Evolutionary conservation across 2,797 vertebrate genomes (phyloP).

Genomic region (Ctenochaetus hawaiiensis): DNA sequence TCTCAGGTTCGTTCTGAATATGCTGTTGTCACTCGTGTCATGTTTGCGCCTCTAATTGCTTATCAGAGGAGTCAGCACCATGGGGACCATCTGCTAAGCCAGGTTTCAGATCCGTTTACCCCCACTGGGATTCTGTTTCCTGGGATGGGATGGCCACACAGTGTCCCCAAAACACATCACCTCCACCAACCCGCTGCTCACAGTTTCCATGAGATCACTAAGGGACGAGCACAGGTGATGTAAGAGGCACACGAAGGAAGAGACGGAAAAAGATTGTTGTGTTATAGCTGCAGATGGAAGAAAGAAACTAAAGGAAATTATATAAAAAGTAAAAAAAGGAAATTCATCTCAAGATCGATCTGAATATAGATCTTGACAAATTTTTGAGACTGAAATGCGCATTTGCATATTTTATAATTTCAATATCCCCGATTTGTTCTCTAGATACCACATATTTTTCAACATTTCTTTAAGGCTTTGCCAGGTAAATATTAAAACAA

Average conservation of each 20-base stretch:
- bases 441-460: slow-evolving; percentile 6
- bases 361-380: background rate
- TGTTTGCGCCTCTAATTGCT: slow-evolving; percentile 78
- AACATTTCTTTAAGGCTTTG: slow-evolving; percentile 6
- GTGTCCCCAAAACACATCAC: slow-evolving; percentile 74
- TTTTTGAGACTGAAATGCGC: background rate
- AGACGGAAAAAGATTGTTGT: slow-evolving; percentile 7
- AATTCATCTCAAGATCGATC: slow-evolving; percentile 1
- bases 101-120: slow-evolving; percentile 80
- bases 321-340: background rate
- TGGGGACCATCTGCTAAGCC: slow-evolving; percentile 79
- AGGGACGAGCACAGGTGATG: slow-evolving; percentile 60
- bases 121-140: slow-evolving; percentile 79
- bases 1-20: slow-evolving; percentile 62
- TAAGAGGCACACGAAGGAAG: slow-evolving; percentile 46
- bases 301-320: background rate
- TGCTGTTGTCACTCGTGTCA: slow-evolving; percentile 74
- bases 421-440: slow-evolving; percentile 19
- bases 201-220: slow-evolving; percentile 80
- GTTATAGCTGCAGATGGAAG: slow-evolving; percentile 19
- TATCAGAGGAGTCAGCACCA: slow-evolving; percentile 76
- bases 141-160: slow-evolving; percentile 63
- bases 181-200: slow-evolving; percentile 62
- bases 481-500: slow-evolving; percentile 22
- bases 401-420: background rate